Conservation (phyloP, 2,113 vertebrate genomes). For the Indicator maculatus region DNA sequence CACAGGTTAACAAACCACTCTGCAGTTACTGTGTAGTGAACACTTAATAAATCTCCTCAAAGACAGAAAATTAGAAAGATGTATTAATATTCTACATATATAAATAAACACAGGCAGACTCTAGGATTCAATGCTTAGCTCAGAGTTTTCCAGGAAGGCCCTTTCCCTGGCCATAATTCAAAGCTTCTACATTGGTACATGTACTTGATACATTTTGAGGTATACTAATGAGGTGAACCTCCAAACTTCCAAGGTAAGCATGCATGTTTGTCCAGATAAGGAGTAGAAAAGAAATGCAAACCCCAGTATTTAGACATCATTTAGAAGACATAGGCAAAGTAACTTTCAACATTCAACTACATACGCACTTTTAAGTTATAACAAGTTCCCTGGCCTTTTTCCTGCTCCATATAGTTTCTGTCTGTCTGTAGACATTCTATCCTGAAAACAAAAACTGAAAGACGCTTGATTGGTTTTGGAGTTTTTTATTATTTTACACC, state of each 20-base stretch:
- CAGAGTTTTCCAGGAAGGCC: background rate
- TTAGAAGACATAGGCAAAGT: background rate
- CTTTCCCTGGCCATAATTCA: background rate
- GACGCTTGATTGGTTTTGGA: background rate
- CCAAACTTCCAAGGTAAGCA: background rate
- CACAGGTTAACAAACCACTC: background rate
- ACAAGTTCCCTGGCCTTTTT: background rate
- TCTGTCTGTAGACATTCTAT: background rate
- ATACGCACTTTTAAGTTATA: background rate
- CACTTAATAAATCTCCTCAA: background rate
- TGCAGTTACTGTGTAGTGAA: background rate
- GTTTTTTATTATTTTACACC: background rate
- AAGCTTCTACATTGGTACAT: background rate
- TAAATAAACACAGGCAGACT: background rate
- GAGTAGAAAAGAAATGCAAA: background rate
- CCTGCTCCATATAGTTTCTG: background rate
- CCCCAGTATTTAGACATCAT: background rate
- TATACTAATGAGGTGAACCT: background rate
- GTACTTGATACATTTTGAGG: accelerated
- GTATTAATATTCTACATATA: background rate
- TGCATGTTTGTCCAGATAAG: accelerated
- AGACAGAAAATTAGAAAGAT: background rate
- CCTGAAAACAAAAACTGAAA: background rate
- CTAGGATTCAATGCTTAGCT: background rate
- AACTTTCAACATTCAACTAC: background rate